These are phyloP conservation scores for Aphrocallistes beatrix DNA, from an alignment of 37 sponge, comb jelly and placozoan species.

Conservation along the genomic window DNA sequence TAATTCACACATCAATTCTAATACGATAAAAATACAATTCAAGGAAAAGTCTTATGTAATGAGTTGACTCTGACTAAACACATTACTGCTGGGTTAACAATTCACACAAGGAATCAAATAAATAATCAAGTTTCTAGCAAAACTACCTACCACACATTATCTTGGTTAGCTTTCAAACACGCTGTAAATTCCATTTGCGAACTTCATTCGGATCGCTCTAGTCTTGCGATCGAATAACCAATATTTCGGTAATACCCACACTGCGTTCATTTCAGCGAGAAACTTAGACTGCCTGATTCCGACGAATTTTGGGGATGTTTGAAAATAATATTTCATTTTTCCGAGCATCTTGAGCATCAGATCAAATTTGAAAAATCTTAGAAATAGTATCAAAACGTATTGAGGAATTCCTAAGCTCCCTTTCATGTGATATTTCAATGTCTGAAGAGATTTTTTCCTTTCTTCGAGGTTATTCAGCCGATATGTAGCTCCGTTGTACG, in stretches of 20 bases:
- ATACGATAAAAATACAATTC: no score
- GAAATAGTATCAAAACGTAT: slow-evolving; percentile 49
- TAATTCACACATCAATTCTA: no score
- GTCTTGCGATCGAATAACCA: background rate
- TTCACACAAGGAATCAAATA: no score
- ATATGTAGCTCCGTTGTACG: slow-evolving; percentile 55
- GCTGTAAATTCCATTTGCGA: background rate
- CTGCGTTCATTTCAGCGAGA: background rate
- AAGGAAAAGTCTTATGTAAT: no score
- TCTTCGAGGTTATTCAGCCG: slow-evolving; percentile 50
- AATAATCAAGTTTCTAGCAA: no score
- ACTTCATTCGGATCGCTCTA: background rate
- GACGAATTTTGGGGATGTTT: slow-evolving; percentile 29
- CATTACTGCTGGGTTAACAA: no score
- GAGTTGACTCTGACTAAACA: no score
- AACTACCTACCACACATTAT: no score
- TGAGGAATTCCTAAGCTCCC: slow-evolving; percentile 43
- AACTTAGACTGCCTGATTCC: no score
- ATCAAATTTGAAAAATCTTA: slow-evolving; percentile 50
- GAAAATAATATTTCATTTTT: slow-evolving; percentile 50
- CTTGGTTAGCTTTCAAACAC: background rate
- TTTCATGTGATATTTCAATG: slow-evolving; percentile 38
- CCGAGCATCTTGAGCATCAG: slow-evolving; percentile 38
- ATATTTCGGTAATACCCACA: background rate
- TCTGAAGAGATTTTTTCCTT: slow-evolving; percentile 32